Evolutionary conservation across 2,113 vertebrate genomes (phyloP), one percentile per base, ranked within the genome.

Genomic region (Cyprinus carpio): DNA sequence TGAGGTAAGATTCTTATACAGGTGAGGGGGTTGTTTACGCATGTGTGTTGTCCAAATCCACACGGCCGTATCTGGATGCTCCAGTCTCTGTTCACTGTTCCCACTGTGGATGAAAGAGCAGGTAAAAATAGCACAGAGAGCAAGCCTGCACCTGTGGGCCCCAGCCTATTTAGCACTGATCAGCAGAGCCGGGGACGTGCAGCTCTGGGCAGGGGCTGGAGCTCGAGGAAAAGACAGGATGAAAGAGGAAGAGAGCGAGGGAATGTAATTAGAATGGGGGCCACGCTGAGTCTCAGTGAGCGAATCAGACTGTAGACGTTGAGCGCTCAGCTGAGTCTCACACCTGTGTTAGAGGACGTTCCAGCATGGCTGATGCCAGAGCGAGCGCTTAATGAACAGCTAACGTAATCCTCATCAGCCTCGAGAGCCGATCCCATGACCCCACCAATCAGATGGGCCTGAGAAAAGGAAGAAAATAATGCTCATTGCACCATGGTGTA

Each of bases 61-160:
- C 84, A 88, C 54, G 87, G 85, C 87, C 82, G 82, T 74, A 84
- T 54, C 82, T 87, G 65, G 79, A 31, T 78, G 83, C 31, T 23
- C 76, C 87, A 9, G 86, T 91, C 81, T 65, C 10, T 51, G 34
- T 62, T 87, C 89, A 86, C 76, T 40, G 72, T 88, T 90, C 89
- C 89, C 72, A 83, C 84, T 62, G 58, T 25, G 74, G 46, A 77
- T 81, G 74, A 87, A 85, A 92, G 89, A 75, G 65, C 77, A 89
- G 87, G 88, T 93, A 94, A 91, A 94, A 93, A 93, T 93, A 93
- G 90, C 92, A 80, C 89, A 10, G 29, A 88, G 65, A 65, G 34
- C 83, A 58, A 65, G 37, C 81, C 51, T 74, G 71, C 91, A 94
- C 93, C 92, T 93, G 91, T 93, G 92, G 88, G 90, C 88, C 92